Conservation (phyloP, 2,113 vertebrate species). For the Phrynosoma blainvillii region DNA sequence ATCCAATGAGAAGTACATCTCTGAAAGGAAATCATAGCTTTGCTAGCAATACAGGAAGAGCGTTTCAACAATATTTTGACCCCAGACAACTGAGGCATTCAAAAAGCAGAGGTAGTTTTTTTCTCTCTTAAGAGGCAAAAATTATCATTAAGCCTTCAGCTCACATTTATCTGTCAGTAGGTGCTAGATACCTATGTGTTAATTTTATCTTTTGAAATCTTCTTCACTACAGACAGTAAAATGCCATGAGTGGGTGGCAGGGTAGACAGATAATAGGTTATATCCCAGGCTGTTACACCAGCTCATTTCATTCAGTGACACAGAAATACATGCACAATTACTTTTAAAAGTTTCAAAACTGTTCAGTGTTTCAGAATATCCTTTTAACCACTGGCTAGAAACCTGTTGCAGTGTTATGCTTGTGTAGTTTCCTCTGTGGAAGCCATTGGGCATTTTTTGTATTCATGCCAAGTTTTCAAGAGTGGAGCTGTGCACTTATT, state of each 20-base stretch:
- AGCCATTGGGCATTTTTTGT: too few species aligned
- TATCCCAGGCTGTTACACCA: conserved; percentile 17
- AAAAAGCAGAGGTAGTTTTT: neutral
- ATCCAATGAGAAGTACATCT: neutral
- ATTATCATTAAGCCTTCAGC: neutral
- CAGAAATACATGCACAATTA: neutral
- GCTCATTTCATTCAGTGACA: conserved; percentile 27
- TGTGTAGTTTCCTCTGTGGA: too few species aligned
- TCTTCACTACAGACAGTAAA: conserved; percentile 15
- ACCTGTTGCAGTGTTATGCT: too few species aligned
- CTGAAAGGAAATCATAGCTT: neutral
- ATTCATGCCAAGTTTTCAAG: too few species aligned
- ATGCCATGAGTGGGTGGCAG: conserved; percentile 28
- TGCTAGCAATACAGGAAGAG: neutral
- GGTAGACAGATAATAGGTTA: conserved; percentile 38
- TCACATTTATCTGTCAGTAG: conserved; percentile 12
- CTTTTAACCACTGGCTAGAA: neutral
- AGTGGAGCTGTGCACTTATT: too few species aligned
- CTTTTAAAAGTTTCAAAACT: conserved; percentile 42
- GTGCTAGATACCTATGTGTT: conserved; percentile 11
- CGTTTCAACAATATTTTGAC: conserved; percentile 10
- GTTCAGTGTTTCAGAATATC: neutral
- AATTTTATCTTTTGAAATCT: conserved; percentile 29
- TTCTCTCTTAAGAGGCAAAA: neutral
- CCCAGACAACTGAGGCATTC: neutral